phyloP scores from a whole-genome alignment of 2,797 vertebrate species.

The Sylvilagus floridanus region DNA sequence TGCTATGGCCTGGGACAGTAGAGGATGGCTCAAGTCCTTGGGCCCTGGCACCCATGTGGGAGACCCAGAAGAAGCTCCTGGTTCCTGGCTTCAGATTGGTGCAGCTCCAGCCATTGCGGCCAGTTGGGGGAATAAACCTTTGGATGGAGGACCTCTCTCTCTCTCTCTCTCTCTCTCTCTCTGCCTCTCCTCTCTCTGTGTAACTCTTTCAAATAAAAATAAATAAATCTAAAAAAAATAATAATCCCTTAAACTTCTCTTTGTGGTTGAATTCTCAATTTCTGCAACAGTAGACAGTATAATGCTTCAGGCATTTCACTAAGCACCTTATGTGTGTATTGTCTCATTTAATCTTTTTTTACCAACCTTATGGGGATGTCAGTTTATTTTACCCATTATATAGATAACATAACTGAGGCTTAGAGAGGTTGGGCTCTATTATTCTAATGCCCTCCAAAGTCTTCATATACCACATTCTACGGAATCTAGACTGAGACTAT shows the following conservation, averaged over 20 bases:
- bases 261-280: constrained; percentile 15
- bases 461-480: constrained; percentile 4
- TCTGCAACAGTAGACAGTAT: not conserved
- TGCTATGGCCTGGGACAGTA: no score
- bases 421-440: constrained; percentile 34
- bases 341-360: constrained; percentile 16
- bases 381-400: constrained; percentile 5
- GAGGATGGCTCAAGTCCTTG: no score
- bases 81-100: no score
- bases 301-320: not conserved
- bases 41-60: no score
- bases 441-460: not conserved
- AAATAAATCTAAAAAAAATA: no score
- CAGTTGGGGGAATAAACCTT: no score
- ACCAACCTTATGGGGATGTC: not conserved
- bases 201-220: no score
- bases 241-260: not conserved
- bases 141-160: no score
- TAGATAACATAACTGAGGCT: not conserved
- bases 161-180: no score
- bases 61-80: no score
- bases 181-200: no score
- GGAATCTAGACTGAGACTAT: not conserved
- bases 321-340: not conserved
- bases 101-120: no score